phyloP scores from a whole-genome alignment of 2,888 invertebrate genomes.

The Tachystola acroxantha region DNA sequence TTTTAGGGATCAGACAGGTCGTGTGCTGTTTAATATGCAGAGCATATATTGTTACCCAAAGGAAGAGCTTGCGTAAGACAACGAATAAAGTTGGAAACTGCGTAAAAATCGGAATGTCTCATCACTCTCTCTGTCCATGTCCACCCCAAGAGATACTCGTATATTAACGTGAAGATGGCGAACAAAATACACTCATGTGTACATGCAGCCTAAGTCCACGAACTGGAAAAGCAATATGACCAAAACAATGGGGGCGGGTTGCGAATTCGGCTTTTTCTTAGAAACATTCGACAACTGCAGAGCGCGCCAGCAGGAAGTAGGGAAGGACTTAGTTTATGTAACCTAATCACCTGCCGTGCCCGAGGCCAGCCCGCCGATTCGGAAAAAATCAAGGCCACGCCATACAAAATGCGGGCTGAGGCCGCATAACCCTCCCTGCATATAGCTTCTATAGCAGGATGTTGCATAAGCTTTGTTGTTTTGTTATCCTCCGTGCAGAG shows the following conservation, averaged over 20 bases:
- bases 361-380: slow-evolving; percentile 57
- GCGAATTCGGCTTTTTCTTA: slow-evolving; percentile 68
- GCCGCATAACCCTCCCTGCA: slow-evolving; percentile 54
- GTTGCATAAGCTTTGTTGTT: slow-evolving; percentile 76
- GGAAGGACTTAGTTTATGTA: slow-evolving; percentile 74
- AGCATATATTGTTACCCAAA: too few species aligned
- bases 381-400: slow-evolving; percentile 71
- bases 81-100: too few species aligned
- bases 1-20: too few species aligned
- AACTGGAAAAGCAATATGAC: slow-evolving; percentile 54
- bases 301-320: slow-evolving; percentile 73
- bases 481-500: slow-evolving; percentile 62
- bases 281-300: slow-evolving; percentile 71
- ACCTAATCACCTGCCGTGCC: slow-evolving; percentile 74
- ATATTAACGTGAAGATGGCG: too few species aligned
- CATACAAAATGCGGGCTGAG: slow-evolving; percentile 55
- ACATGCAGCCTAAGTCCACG: slow-evolving; percentile 33
- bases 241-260: slow-evolving; percentile 57
- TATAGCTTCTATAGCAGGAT: slow-evolving; percentile 59
- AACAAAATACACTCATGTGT: not conserved
- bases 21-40: too few species aligned
- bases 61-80: too few species aligned
- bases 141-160: too few species aligned
- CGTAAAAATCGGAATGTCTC: too few species aligned
- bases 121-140: too few species aligned